Evolutionary conservation across 2,888 invertebrate genomes (phyloP).

Genomic region (Drosophila crucigera): DNA sequence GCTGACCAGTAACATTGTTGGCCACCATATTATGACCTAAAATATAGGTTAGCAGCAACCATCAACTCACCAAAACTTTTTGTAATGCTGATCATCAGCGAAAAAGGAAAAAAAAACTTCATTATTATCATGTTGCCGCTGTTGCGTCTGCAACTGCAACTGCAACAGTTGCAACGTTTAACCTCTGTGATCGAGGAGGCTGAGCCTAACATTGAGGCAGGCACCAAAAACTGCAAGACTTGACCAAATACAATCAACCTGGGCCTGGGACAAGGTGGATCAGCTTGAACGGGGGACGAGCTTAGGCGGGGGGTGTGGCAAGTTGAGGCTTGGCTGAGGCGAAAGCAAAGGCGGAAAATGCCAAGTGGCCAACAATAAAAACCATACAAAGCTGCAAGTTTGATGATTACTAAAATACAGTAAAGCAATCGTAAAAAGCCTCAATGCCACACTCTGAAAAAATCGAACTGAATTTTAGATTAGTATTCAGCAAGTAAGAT

Average conservation of each 20-base stretch:
- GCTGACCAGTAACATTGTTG: slow-evolving; percentile 50
- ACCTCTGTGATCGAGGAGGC: slow-evolving; percentile 68
- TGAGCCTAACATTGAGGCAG: slow-evolving; percentile 37
- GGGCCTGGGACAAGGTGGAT: slow-evolving; percentile 22
- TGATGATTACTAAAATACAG: slow-evolving; percentile 30
- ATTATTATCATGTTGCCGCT: slow-evolving; percentile 47
- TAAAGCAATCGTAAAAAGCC: slow-evolving; percentile 28
- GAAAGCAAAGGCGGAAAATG: slow-evolving; percentile 30
- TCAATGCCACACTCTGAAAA: slow-evolving; percentile 2
- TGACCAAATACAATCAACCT: slow-evolving; percentile 51
- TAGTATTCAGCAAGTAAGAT: background rate
- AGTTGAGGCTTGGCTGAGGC: slow-evolving; percentile 26
- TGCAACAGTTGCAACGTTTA: slow-evolving; percentile 65
- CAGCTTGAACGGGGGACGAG: background rate
- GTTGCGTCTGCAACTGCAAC: slow-evolving; percentile 21
- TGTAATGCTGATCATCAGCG: slow-evolving; percentile 36
- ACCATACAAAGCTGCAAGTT: slow-evolving; percentile 17
- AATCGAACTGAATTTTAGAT: background rate
- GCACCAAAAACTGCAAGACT: slow-evolving; percentile 47
- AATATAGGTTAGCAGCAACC: slow-evolving; percentile 78
- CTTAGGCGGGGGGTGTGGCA: background rate
- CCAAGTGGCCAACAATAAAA: slow-evolving; percentile 35
- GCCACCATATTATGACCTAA: slow-evolving; percentile 64
- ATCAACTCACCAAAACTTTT: slow-evolving; percentile 18
- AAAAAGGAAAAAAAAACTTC: slow-evolving; percentile 37